A percentile compares a stretch with the other conserved stretches of the same genome.
phyloP scores from a whole-genome alignment of 1,140 invertebrate genomes.

The Triops longicaudatus region DNA sequence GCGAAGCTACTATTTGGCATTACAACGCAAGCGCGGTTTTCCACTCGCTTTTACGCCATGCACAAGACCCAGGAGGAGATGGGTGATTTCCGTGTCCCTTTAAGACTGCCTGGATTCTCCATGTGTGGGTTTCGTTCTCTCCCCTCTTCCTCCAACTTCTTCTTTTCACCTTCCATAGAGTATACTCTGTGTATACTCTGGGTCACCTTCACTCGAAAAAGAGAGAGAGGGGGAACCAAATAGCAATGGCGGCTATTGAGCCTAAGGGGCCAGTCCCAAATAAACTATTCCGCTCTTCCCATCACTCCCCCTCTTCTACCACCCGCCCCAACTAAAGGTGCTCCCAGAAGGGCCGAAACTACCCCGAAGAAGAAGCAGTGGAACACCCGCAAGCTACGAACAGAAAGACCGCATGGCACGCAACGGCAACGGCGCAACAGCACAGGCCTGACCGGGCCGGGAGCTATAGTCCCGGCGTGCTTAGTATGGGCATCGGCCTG shows the following conservation, averaged over 20 bases:
- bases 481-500: neutral
- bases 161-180: no score
- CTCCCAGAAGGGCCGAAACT: neutral
- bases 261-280: neutral
- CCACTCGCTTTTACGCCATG: neutral
- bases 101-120: neutral
- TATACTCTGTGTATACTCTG: no score
- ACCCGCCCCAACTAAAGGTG: neutral
- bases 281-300: neutral
- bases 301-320: neutral
- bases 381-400: neutral
- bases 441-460: neutral
- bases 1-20: no score
- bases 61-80: neutral
- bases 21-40: neutral
- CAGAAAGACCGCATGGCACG: neutral
- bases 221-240: neutral
- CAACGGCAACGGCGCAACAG: neutral
- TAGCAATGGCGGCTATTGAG: slow-evolving; percentile 5
- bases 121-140: neutral
- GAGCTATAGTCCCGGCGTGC: neutral
- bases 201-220: neutral
- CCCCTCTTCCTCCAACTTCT: neutral
- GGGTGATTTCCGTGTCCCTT: slow-evolving; percentile 5
- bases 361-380: neutral